A percentile compares a stretch with the other conserved stretches of the same genome.
Evolutionary conservation across 1,140 invertebrate species (phyloP).

Genomic region (Planococcus citri): DNA sequence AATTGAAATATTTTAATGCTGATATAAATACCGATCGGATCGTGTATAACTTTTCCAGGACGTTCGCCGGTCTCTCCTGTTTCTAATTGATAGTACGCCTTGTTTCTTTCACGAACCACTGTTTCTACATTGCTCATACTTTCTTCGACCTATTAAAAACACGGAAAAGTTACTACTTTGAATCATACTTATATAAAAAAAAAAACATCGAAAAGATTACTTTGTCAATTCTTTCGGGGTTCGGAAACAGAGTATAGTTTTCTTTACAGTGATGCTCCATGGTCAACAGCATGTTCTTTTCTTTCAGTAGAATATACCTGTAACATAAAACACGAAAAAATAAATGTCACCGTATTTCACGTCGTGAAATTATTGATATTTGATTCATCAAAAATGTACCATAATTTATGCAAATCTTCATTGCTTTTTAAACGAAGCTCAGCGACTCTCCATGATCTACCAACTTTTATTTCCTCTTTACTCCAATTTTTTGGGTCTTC

Average conservation of each 20-base stretch:
- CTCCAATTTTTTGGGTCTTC: slow-evolving; percentile 80
- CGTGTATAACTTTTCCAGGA: slow-evolving; percentile 43
- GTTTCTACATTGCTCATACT: slow-evolving; percentile 91
- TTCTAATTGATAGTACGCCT: slow-evolving; percentile 80
- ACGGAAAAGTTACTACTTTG: not conserved
- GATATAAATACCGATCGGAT: slow-evolving; percentile 41
- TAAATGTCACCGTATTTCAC: too few relatives aligned
- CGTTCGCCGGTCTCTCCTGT: slow-evolving; percentile 72
- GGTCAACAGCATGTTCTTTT: slow-evolving; percentile 91
- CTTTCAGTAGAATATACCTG: slow-evolving; percentile 87
- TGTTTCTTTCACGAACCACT: slow-evolving; percentile 84
- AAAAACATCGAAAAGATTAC: slow-evolving; percentile 37
- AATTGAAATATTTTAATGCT: slow-evolving; percentile 16
- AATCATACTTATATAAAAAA: not conserved
- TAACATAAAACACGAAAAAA: slow-evolving; percentile 25
- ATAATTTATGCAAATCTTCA: slow-evolving; percentile 91
- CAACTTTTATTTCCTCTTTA: slow-evolving; percentile 59
- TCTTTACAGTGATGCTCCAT: slow-evolving; percentile 78
- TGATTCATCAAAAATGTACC: too few relatives aligned
- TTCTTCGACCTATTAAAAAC: slow-evolving; percentile 49
- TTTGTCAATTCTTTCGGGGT: slow-evolving; percentile 90
- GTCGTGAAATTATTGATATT: too few relatives aligned
- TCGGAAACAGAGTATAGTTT: slow-evolving; percentile 65
- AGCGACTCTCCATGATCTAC: slow-evolving; percentile 77
- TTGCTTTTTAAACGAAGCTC: slow-evolving; percentile 93